These are phyloP conservation scores for Zelostemma sp. DNA, from an alignment of 1,140 invertebrate species.

Conservation along the genomic window DNA sequence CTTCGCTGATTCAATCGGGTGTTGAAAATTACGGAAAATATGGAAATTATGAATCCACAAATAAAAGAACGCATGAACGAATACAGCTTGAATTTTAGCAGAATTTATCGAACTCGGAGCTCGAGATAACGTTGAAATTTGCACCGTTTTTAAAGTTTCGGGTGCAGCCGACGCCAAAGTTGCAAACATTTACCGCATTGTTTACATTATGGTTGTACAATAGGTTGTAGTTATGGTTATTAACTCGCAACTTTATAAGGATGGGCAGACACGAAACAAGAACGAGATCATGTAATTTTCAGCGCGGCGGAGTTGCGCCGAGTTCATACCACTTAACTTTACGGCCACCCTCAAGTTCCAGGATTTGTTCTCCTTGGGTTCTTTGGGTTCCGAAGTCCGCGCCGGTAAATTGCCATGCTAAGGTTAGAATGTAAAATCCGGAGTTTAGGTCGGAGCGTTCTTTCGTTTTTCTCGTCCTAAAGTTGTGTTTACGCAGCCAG, in stretches of 20 bases:
- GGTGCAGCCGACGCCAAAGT: too few relatives aligned
- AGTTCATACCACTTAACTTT: slow-evolving; percentile 23
- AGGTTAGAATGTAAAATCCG: slow-evolving; percentile 22
- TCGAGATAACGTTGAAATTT: too few relatives aligned
- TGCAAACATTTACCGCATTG: background rate
- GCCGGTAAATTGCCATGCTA: slow-evolving; percentile 8
- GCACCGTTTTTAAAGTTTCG: too few relatives aligned
- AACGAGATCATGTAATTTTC: slow-evolving; percentile 32
- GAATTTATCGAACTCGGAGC: too few relatives aligned
- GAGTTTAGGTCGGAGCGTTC: slow-evolving; percentile 7
- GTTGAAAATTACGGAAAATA: too few relatives aligned
- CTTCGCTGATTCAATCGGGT: too few relatives aligned
- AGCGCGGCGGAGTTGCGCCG: slow-evolving; percentile 20
- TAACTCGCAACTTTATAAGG: slow-evolving; percentile 35
- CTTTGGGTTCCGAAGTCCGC: too few relatives aligned
- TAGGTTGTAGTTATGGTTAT: slow-evolving; percentile 21
- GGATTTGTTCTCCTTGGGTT: slow-evolving; percentile 18
- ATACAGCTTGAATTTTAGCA: too few relatives aligned
- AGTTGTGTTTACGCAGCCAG: too few relatives aligned
- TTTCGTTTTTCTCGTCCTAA: too few relatives aligned
- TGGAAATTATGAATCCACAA: too few relatives aligned
- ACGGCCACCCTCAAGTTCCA: slow-evolving; percentile 21
- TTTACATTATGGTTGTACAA: slow-evolving; percentile 11
- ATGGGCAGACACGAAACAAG: slow-evolving; percentile 34
- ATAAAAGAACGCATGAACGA: too few relatives aligned